These are phyloP conservation scores for Ericerus pela DNA, from an alignment of 1,140 invertebrate genomes.

Conservation along the genomic window DNA sequence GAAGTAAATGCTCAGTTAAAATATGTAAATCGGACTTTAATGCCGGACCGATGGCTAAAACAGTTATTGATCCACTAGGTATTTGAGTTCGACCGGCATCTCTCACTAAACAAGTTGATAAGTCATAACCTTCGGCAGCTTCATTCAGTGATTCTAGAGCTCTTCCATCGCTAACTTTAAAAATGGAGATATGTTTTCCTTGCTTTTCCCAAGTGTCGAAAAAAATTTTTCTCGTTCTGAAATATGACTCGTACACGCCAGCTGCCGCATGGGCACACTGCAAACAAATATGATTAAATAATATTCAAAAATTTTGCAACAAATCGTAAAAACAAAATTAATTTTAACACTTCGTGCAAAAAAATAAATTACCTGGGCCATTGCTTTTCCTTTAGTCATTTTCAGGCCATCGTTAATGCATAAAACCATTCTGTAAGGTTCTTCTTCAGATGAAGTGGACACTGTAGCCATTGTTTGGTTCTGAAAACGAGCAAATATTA, in stretches of 20 bases:
- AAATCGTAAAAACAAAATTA: background rate
- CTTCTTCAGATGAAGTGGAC: no score
- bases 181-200: background rate
- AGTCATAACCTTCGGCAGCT: constrained; percentile 35
- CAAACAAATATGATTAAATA: background rate
- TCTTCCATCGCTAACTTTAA: background rate
- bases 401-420: background rate
- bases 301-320: background rate
- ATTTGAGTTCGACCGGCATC: constrained; percentile 86
- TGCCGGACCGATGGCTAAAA: constrained; percentile 76
- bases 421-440: background rate
- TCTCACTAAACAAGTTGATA: constrained; percentile 54
- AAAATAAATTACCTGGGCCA: background rate
- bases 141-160: constrained; percentile 31
- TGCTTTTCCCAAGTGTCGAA: background rate
- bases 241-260: background rate
- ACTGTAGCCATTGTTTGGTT: no score
- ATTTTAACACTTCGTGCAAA: background rate
- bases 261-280: background rate
- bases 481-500: no score
- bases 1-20: background rate
- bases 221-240: background rate
- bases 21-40: constrained; percentile 30
- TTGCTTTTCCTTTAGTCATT: background rate
- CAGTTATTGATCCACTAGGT: constrained; percentile 64